phyloP scores from a whole-genome alignment of 2,888 invertebrate species.

The Pheosia gnoma region DNA sequence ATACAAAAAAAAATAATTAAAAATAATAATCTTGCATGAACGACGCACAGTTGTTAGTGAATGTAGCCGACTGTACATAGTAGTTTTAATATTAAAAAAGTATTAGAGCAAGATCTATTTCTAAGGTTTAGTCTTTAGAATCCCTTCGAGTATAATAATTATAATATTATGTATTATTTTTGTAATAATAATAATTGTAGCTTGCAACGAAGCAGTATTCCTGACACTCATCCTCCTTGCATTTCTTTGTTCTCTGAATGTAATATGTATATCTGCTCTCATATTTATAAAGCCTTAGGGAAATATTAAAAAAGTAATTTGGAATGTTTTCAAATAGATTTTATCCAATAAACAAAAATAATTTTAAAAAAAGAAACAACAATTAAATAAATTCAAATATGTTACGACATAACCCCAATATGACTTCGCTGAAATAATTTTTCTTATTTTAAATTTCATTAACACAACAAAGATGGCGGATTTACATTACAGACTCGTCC shows the following conservation, averaged over 20 bases:
- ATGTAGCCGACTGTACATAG: constrained; percentile 71
- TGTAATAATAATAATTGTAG: constrained; percentile 70
- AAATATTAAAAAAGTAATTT: not conserved
- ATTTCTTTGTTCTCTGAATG: not conserved
- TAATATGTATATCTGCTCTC: constrained; percentile 10
- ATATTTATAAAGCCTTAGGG: not conserved
- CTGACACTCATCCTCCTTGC: constrained; percentile 28
- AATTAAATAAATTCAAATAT: too few species aligned
- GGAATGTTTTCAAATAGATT: not conserved
- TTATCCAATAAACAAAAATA: too few species aligned
- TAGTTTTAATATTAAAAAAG: constrained; percentile 60
- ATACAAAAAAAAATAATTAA: constrained; percentile 19
- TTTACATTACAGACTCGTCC: too few species aligned
- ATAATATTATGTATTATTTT: constrained; percentile 57
- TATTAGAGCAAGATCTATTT: constrained; percentile 71
- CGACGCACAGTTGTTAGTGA: constrained; percentile 41
- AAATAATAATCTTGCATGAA: constrained; percentile 26
- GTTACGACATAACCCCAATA: too few species aligned
- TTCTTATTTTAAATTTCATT: too few species aligned
- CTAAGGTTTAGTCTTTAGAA: constrained; percentile 61
- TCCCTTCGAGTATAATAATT: constrained; percentile 53
- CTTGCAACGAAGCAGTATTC: constrained; percentile 80
- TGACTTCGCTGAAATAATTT: too few species aligned
- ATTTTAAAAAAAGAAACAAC: too few species aligned
- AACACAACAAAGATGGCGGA: too few species aligned